phyloP scores from a whole-genome alignment of 2,797 vertebrate genomes.

The Darevskia mixta region DNA sequence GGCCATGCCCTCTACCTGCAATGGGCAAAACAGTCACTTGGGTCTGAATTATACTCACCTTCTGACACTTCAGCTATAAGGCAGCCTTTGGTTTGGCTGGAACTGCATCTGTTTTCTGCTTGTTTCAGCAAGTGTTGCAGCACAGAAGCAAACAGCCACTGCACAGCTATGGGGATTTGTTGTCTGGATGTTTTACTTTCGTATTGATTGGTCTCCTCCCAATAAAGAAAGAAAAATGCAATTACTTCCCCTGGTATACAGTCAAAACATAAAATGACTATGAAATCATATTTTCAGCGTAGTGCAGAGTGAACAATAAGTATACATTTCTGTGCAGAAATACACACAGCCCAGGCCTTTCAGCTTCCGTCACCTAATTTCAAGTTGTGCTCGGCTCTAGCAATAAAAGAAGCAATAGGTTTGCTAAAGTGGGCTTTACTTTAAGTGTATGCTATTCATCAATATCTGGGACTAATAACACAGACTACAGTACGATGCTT shows the following conservation, averaged over 20 bases:
- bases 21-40: background rate
- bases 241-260: slow-evolving; percentile 13
- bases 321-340: background rate
- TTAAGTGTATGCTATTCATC: slow-evolving; percentile 15
- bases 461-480: slow-evolving; percentile 21
- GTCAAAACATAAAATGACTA: slow-evolving; percentile 33
- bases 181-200: slow-evolving; percentile 22
- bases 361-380: slow-evolving; percentile 1
- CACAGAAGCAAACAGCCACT: background rate
- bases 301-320: background rate
- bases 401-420: slow-evolving; percentile 21
- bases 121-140: slow-evolving; percentile 16
- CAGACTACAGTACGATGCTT: background rate
- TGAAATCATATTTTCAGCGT: background rate
- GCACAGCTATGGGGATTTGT: slow-evolving; percentile 22
- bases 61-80: slow-evolving; percentile 6
- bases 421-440: slow-evolving; percentile 24
- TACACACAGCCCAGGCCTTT: background rate
- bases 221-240: slow-evolving; percentile 37
- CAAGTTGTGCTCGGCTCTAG: background rate
- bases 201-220: slow-evolving; percentile 19
- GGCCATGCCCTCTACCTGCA: too few species aligned
- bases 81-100: background rate
- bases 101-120: slow-evolving; percentile 2
- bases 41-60: background rate